phyloP scores from a whole-genome alignment of 1,140 invertebrate species.

The Drosophila auraria region DNA sequence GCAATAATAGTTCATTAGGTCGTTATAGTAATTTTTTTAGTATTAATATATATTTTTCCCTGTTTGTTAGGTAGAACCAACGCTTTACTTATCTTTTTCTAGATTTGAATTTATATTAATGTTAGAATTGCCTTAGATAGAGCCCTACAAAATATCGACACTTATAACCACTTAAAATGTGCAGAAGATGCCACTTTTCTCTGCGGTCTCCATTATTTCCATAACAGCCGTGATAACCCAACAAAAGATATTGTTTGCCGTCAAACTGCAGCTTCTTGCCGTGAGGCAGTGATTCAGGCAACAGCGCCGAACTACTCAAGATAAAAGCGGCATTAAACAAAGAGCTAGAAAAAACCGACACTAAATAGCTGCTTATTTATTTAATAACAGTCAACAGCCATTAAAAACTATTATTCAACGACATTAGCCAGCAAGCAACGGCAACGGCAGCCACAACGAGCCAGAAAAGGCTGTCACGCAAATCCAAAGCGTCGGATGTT shows the following conservation, averaged over 20 bases:
- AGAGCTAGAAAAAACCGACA: conserved; percentile 33
- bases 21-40: neutral
- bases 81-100: neutral
- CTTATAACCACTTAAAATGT: neutral
- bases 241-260: conserved; percentile 12
- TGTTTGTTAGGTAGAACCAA: too few species aligned
- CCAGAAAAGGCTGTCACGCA: conserved; percentile 56
- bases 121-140: neutral
- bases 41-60: too few species aligned
- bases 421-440: conserved; percentile 40
- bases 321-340: conserved; percentile 42
- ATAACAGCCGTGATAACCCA: neutral
- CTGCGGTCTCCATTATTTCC: neutral
- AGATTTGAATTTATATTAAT: neutral
- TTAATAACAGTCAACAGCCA: conserved; percentile 73
- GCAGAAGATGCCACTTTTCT: neutral
- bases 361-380: conserved; percentile 74
- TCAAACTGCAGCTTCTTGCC: conserved; percentile 14
- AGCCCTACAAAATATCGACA: neutral
- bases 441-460: conserved; percentile 10
- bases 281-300: conserved; percentile 14
- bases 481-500: conserved; percentile 32
- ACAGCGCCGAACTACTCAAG: conserved; percentile 17
- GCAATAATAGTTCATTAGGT: neutral
- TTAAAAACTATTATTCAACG: conserved; percentile 73